Conservation (phyloP, 2,113 vertebrate genomes). For the Serinus canaria region DNA sequence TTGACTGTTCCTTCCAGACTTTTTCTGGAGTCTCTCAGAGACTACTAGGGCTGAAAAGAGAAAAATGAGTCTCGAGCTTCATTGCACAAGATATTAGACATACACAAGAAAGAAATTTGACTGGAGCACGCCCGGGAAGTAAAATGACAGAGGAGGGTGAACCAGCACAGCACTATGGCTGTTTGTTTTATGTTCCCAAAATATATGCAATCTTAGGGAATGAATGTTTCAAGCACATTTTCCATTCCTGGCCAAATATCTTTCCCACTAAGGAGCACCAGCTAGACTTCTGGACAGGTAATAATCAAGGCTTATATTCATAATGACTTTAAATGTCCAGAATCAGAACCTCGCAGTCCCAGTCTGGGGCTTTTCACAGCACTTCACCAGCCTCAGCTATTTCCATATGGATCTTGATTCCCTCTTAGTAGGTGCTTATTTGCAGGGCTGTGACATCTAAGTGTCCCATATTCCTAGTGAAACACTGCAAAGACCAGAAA, state of each 20-base stretch:
- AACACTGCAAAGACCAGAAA: not conserved
- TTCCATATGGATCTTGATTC: not conserved
- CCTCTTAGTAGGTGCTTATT: not conserved
- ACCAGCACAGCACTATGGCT: not conserved
- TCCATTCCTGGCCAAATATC: not conserved
- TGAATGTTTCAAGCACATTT: not conserved
- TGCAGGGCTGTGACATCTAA: not conserved
- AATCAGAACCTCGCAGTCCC: not conserved
- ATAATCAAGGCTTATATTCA: not conserved
- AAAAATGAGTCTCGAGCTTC: not conserved
- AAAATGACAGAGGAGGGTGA: not conserved
- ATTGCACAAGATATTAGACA: not conserved
- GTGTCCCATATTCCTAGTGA: not conserved
- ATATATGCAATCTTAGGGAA: not conserved
- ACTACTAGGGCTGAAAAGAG: not conserved
- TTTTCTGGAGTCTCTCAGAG: not conserved
- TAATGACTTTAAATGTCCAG: not conserved
- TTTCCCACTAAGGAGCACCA: not conserved
- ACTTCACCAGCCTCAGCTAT: not conserved
- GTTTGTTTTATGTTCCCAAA: slow-evolving; percentile 1
- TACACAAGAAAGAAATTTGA: not conserved
- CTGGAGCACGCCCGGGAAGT: not conserved
- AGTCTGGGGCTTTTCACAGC: fast-evolving
- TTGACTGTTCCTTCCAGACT: not conserved
- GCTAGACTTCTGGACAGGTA: not conserved